Evolutionary conservation across 92 coral and sea anemone species (phyloP), one percentile per base, ranked within the genome.

Genomic region (Bergia puertoricense): DNA sequence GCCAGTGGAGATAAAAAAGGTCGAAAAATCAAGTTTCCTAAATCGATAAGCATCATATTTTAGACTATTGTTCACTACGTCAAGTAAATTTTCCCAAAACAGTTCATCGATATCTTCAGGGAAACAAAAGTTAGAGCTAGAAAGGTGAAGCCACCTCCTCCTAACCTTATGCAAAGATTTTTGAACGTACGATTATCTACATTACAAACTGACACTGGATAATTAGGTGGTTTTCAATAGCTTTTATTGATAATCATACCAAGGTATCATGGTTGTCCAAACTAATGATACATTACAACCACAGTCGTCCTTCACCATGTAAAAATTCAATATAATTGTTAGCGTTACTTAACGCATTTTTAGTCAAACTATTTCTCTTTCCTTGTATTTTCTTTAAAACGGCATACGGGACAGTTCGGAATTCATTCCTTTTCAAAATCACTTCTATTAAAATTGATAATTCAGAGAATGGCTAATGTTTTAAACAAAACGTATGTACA

Each of bases 341-440:
- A 59, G 36, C 74, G 40, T 81, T 30, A 54, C 43, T 80, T 80
- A 23, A 36, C 85, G 41, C 85, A 81, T 54, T 81, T 81, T 81
- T 81, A 38, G 50, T 57, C 37, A 37, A 81, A 18, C 66, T 23
- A 59, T 40, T 56, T 81, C 54, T 81, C 75, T 81, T 65, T 81
- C 74, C 37, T 65, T 16, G 74, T 81, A 39, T 40, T 65, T 81
- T 38, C 22, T 62, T 62, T 81, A 30, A 81, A 81, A 81, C 48
- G 74, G 11, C 85, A 81, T 62, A 81, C 48, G 74, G 74, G 44
- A 81, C 85, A 81, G 85, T 62, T 81, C 39, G 67, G 37, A 59
- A 38, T 59, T 81, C 75, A 81, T 18, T 81, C 40, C 74, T 81
- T 37, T 81, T 81, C 56, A 75, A 81, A 4, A 81, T 65, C 37